phyloP scores from a whole-genome alignment of 2,113 vertebrate species.

The Phoxinus phoxinus region DNA sequence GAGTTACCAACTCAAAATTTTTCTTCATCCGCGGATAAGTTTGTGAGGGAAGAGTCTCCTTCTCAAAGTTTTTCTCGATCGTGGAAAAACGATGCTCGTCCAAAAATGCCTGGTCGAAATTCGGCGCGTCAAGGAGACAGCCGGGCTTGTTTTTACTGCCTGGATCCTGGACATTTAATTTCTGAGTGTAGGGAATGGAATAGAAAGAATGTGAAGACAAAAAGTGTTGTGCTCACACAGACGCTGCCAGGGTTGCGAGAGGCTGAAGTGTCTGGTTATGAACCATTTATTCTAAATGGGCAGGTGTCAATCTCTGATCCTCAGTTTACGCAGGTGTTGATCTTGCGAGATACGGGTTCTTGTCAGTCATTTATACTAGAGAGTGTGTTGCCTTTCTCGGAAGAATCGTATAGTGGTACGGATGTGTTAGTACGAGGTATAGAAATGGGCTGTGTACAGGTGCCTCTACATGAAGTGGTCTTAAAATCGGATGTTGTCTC shows the following conservation, averaged over 20 bases:
- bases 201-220: neutral
- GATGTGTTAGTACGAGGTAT: neutral
- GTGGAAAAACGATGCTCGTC: neutral
- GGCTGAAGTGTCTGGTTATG: neutral
- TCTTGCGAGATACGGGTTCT: neutral
- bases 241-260: neutral
- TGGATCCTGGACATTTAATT: neutral
- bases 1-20: no score
- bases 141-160: neutral
- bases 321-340: fast-evolving
- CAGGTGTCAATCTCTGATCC: neutral
- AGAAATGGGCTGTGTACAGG: neutral
- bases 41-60: neutral
- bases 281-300: neutral
- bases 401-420: neutral
- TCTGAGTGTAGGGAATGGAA: neutral
- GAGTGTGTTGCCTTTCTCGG: neutral
- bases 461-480: neutral
- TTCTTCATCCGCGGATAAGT: fast-evolving
- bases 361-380: neutral
- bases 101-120: neutral
- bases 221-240: neutral
- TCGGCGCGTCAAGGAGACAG: neutral
- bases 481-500: neutral
- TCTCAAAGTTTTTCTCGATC: neutral